phyloP scores from a whole-genome alignment of 1,140 invertebrate genomes.

The Steinernema khuongi region DNA sequence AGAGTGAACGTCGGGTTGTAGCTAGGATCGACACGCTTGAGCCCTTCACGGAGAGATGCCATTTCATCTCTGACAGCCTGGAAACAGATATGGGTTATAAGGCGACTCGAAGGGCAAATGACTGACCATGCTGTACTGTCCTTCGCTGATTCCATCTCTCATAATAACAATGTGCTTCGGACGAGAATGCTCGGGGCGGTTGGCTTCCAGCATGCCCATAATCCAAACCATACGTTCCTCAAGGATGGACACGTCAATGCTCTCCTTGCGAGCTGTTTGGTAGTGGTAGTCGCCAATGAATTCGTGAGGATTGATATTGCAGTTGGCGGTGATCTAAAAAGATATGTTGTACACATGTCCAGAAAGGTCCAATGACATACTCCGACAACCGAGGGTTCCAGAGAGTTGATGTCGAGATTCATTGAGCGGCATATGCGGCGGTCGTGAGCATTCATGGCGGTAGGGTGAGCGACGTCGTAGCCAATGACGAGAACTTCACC shows the following conservation, averaged over 20 bases:
- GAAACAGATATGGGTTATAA: background rate
- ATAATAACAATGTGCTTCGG: slow-evolving; percentile 20
- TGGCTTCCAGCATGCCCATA: slow-evolving; percentile 3
- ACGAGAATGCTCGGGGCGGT: background rate
- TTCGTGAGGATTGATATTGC: background rate
- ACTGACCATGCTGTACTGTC: slow-evolving; percentile 27
- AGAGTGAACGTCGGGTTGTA: slow-evolving; percentile 18
- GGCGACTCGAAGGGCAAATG: background rate
- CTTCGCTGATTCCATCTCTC: slow-evolving; percentile 28
- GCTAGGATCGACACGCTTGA: background rate
- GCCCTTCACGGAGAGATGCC: background rate
- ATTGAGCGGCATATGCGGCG: background rate
- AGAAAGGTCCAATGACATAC: too few species aligned
- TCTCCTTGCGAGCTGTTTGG: slow-evolving; percentile 20
- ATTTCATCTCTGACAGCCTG: slow-evolving; percentile 18
- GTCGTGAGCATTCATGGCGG: background rate
- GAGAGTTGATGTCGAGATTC: background rate
- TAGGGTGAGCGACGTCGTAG: background rate
- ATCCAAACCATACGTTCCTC: background rate
- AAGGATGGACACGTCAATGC: slow-evolving; percentile 16
- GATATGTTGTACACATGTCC: too few species aligned
- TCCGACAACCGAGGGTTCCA: slow-evolving; percentile 1
- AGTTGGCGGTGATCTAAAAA: slow-evolving; percentile 29
- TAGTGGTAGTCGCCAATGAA: slow-evolving; percentile 34
- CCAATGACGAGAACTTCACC: slow-evolving; percentile 3